Percentiles rank a stretch among this genome's conserved stretches.
Evolutionary conservation across 1,140 invertebrate genomes (phyloP).

Genomic region (Condylostylus longicornis): DNA sequence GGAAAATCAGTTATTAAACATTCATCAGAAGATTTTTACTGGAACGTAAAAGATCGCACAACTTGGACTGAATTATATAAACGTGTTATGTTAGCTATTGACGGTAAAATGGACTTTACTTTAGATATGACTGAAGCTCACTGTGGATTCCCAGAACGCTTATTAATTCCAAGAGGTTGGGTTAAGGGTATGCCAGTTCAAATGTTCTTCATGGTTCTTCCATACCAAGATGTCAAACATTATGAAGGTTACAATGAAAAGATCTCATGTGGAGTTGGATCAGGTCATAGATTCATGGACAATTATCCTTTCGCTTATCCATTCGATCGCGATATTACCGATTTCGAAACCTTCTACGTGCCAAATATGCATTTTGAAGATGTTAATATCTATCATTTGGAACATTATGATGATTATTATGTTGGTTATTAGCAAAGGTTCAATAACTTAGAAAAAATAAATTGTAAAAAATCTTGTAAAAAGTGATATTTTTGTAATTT

Average conservation of each 20-base stretch:
- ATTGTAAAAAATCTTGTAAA: no score
- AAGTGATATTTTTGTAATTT: no score
- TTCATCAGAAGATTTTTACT: slow-evolving; percentile 47
- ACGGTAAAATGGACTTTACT: slow-evolving; percentile 33
- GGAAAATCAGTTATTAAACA: slow-evolving; percentile 52
- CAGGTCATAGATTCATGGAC: slow-evolving; percentile 21
- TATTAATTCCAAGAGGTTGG: slow-evolving; percentile 42
- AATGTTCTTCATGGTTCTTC: slow-evolving; percentile 39
- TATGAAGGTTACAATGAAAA: no score
- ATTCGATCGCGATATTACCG: slow-evolving; percentile 32
- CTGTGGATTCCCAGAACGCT: slow-evolving; percentile 42
- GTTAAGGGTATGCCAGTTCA: slow-evolving; percentile 44
- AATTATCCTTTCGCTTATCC: slow-evolving; percentile 31
- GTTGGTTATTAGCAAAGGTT: no score
- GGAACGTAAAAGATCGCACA: slow-evolving; percentile 44
- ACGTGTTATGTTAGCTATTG: slow-evolving; percentile 36
- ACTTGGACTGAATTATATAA: slow-evolving; percentile 43
- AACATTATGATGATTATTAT: no score
- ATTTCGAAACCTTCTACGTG: slow-evolving; percentile 27
- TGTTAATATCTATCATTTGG: slow-evolving; percentile 28
- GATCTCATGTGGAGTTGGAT: slow-evolving; percentile 22
- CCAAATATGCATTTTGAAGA: slow-evolving; percentile 32
- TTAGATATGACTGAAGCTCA: slow-evolving; percentile 35
- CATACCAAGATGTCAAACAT: slow-evolving; percentile 32
- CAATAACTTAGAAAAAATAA: no score